phyloP scores from a whole-genome alignment of 2,888 invertebrate genomes.

The Nomada fucata region DNA sequence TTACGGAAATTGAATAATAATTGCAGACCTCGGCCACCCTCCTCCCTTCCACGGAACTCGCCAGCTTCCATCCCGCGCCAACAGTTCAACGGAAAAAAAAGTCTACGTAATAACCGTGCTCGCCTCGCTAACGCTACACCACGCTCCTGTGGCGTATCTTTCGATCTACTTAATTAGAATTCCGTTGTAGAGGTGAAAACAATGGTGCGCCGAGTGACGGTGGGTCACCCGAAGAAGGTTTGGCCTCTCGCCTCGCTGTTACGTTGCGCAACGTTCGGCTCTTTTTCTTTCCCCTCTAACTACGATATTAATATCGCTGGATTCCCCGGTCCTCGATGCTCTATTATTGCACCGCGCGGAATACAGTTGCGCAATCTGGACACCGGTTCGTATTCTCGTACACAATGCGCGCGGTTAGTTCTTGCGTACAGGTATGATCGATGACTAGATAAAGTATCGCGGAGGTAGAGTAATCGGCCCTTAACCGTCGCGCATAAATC shows the following conservation, averaged over 20 bases:
- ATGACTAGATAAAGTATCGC: slow-evolving; percentile 65
- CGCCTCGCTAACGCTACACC: slow-evolving; percentile 47
- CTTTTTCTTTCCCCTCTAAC: no score
- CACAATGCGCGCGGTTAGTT: slow-evolving; percentile 32
- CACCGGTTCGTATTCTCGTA: neutral
- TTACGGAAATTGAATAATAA: slow-evolving; percentile 82
- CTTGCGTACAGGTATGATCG: slow-evolving; percentile 57
- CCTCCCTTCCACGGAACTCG: slow-evolving; percentile 14
- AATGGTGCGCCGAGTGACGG: slow-evolving; percentile 64
- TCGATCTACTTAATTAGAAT: slow-evolving; percentile 79
- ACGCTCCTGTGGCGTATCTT: slow-evolving; percentile 68
- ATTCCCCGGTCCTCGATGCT: neutral
- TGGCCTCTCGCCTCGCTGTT: neutral
- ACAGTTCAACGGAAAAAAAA: slow-evolving; percentile 48
- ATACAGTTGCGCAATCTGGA: neutral
- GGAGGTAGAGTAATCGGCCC: slow-evolving; percentile 68
- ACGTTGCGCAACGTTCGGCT: neutral
- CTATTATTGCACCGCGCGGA: neutral
- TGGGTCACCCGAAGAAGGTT: neutral
- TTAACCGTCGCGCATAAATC: slow-evolving; percentile 70
- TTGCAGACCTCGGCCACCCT: slow-evolving; percentile 71
- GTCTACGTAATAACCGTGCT: slow-evolving; percentile 68
- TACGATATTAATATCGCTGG: neutral
- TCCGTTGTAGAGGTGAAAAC: slow-evolving; percentile 75
- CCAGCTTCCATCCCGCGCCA: slow-evolving; percentile 42